Evolutionary conservation across 53 echinoderm and acorn worm species (phyloP).

Genomic region (Temnopleurus reevesii): DNA sequence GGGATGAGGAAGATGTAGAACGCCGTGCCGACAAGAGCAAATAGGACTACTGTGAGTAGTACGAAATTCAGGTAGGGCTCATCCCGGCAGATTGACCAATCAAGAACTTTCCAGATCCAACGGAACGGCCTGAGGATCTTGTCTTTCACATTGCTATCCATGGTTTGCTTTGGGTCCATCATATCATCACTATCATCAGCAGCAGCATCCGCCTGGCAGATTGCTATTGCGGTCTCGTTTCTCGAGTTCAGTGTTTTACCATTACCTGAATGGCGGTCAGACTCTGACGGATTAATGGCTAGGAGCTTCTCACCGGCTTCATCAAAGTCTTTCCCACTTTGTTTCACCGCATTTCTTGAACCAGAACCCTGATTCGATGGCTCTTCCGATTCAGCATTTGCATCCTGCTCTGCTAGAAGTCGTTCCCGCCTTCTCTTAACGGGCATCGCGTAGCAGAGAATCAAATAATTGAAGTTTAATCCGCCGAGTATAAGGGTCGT

Average conservation of each 20-base stretch:
- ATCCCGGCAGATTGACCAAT: constrained; percentile 13
- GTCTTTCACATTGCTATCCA: neutral
- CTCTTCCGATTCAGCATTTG: neutral
- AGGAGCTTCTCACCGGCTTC: neutral
- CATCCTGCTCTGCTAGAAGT: too few relatives aligned
- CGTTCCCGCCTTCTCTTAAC: too few relatives aligned
- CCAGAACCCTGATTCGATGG: neutral
- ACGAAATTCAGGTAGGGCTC: constrained; percentile 26
- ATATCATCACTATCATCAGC: neutral
- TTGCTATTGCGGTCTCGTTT: too few relatives aligned
- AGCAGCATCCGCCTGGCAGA: neutral
- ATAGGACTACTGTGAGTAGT: neutral
- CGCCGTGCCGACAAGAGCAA: neutral
- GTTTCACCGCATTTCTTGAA: neutral
- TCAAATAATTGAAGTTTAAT: neutral
- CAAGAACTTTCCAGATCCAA: neutral
- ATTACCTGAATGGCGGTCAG: too few relatives aligned
- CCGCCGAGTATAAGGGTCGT: neutral
- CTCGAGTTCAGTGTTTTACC: too few relatives aligned
- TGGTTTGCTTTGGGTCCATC: neutral
- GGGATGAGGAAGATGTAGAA: constrained; percentile 20
- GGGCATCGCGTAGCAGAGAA: neutral
- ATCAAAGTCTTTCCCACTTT: neutral
- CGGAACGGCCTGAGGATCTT: neutral
- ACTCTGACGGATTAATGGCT: too few relatives aligned